phyloP scores from a whole-genome alignment of 2,113 vertebrate genomes.

The Colius striatus region DNA sequence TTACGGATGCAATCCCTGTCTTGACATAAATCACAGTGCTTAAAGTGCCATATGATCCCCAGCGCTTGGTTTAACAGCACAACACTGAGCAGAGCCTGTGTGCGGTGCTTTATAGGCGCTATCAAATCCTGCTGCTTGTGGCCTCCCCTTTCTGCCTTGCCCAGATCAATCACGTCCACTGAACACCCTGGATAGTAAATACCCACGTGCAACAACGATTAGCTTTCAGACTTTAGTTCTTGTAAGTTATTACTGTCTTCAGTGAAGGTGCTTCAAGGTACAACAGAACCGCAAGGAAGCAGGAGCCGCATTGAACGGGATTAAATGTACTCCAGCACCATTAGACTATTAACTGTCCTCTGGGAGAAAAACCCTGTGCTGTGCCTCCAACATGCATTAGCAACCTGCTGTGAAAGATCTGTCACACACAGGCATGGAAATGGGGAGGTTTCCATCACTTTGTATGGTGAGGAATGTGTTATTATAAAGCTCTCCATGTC shows the following conservation, averaged over 20 bases:
- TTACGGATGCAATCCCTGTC: conserved; percentile 69
- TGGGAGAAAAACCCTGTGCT: neutral
- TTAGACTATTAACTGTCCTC: neutral
- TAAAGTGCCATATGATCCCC: conserved; percentile 74
- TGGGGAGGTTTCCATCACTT: neutral
- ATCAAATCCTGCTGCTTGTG: conserved; percentile 66
- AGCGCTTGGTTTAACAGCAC: conserved; percentile 67
- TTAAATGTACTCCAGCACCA: neutral
- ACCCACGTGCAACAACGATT: conserved; percentile 14
- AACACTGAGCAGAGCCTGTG: conserved; percentile 67
- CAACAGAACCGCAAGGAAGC: neutral
- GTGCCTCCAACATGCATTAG: neutral
- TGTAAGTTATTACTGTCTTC: neutral
- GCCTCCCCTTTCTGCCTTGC: conserved; percentile 50
- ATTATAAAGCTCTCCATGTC: neutral
- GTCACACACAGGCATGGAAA: neutral
- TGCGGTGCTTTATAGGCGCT: conserved; percentile 63
- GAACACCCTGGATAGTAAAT: conserved; percentile 28
- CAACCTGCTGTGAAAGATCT: neutral
- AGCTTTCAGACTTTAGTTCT: conserved; percentile 29
- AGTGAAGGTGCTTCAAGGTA: neutral
- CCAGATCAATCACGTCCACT: conserved; percentile 51
- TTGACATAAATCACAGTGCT: conserved; percentile 73
- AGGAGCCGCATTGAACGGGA: neutral
- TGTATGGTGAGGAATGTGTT: neutral